phyloP scores from a whole-genome alignment of 2,113 vertebrate genomes.

The Heptranchias perlo region DNA sequence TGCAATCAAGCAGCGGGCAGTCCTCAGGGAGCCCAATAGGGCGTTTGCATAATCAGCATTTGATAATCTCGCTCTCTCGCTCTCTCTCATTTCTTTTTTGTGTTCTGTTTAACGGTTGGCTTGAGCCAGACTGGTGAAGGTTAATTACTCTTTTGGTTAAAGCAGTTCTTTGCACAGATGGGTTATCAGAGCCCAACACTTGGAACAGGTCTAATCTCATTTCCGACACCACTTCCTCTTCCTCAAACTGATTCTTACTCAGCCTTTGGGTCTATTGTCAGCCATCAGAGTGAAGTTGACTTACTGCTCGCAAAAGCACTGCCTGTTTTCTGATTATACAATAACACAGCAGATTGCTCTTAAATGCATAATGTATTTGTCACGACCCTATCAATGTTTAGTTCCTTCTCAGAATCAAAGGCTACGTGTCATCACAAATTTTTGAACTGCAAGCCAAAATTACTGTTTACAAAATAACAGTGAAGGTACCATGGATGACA shows the following conservation, averaged over 20 bases:
- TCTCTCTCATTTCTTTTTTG: slow-evolving; percentile 45
- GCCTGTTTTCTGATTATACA: slow-evolving; percentile 36
- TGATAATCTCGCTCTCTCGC: neutral
- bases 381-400: slow-evolving; percentile 22
- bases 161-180: slow-evolving; percentile 73
- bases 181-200: slow-evolving; percentile 79
- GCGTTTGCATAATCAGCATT: slow-evolving; percentile 30
- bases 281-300: slow-evolving; percentile 54
- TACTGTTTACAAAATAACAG: neutral
- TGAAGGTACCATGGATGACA: neutral
- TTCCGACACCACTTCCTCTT: slow-evolving; percentile 82
- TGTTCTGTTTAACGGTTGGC: slow-evolving; percentile 68
- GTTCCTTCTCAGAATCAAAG: slow-evolving; percentile 34
- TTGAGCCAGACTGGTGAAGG: slow-evolving; percentile 71
- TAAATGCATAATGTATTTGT: slow-evolving; percentile 26
- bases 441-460: slow-evolving; percentile 24
- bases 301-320: slow-evolving; percentile 9
- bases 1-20: neutral
- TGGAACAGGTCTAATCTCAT: slow-evolving; percentile 78
- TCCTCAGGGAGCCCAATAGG: neutral
- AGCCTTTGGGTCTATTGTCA: slow-evolving; percentile 68
- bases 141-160: slow-evolving; percentile 66
- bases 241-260: slow-evolving; percentile 76
- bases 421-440: slow-evolving; percentile 27
- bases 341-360: slow-evolving; percentile 34